These are phyloP conservation scores for Trichogramma evanescens DNA, from an alignment of 2,888 invertebrate genomes.

Conservation along the genomic window DNA sequence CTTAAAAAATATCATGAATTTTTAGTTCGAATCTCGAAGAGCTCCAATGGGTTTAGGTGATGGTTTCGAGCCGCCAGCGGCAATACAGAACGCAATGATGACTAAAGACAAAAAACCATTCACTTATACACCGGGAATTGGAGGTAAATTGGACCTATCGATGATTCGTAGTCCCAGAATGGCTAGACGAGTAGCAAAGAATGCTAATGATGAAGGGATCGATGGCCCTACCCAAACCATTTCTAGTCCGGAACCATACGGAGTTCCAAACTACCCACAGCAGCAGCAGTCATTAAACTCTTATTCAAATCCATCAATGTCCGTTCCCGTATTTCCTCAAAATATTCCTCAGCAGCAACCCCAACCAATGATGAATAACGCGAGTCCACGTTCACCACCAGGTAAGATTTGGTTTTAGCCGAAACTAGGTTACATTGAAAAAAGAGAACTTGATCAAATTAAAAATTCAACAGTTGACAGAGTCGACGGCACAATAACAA, in stretches of 20 bases:
- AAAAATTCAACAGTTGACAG: too few relatives aligned
- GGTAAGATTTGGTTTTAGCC: constrained; percentile 16
- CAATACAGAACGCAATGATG: constrained; percentile 90
- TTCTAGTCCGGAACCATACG: constrained; percentile 46
- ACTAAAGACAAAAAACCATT: constrained; percentile 94
- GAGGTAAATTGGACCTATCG: constrained; percentile 66
- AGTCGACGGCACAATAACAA: constrained; percentile 1
- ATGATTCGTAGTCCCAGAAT: constrained; percentile 86
- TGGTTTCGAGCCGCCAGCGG: constrained; percentile 69
- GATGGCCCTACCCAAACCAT: constrained; percentile 53
- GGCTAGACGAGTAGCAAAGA: constrained; percentile 67
- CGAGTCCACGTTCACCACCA: constrained; percentile 20
- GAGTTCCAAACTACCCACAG: constrained; percentile 27
- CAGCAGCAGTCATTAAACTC: constrained; percentile 43
- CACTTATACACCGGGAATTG: constrained; percentile 90
- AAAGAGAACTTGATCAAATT: constrained; percentile 1
- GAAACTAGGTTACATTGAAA: neutral
- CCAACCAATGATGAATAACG: constrained; percentile 22
- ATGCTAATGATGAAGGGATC: constrained; percentile 66
- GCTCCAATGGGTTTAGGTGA: constrained; percentile 7
- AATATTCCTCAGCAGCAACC: constrained; percentile 42
- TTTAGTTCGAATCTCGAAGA: neutral
- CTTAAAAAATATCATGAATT: neutral
- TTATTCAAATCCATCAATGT: constrained; percentile 58
- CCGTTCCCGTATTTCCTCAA: constrained; percentile 58